phyloP scores from a whole-genome alignment of 2,797 vertebrate genomes.

The Manis javanica region DNA sequence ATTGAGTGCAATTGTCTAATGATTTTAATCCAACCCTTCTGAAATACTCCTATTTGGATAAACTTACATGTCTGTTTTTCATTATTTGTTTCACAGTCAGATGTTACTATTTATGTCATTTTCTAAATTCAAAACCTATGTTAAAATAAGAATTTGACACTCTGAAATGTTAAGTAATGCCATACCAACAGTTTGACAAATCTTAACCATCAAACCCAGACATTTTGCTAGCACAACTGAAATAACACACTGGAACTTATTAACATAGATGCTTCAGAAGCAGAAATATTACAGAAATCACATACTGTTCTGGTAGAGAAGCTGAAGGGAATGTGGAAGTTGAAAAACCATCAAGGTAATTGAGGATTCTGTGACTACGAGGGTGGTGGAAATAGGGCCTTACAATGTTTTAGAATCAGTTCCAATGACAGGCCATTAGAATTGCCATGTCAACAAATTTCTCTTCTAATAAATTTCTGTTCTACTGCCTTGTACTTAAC shows the following conservation, averaged over 20 bases:
- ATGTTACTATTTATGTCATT: conserved; percentile 1
- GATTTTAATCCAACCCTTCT: conserved; percentile 9
- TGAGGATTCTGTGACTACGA: not conserved
- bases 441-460: not conserved
- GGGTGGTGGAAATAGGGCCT: not conserved
- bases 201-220: conserved; percentile 31
- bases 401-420: not conserved
- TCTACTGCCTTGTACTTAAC: not conserved
- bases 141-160: conserved; percentile 58
- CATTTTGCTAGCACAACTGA: conserved; percentile 21
- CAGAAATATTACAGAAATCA: conserved; percentile 25
- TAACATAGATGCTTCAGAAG: conserved; percentile 27
- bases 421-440: not conserved
- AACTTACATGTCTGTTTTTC: not conserved
- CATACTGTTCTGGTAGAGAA: not conserved
- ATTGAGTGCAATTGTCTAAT: not conserved
- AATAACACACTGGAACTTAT: conserved; percentile 19
- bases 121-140: conserved; percentile 35
- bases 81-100: conserved; percentile 6
- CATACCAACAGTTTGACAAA: conserved; percentile 38
- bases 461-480: conserved; percentile 24
- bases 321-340: not conserved
- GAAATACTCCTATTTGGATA: conserved; percentile 30
- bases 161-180: conserved; percentile 30
- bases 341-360: conserved; percentile 9